Evolutionary conservation across 2,113 vertebrate genomes (phyloP).

Genomic region (Charadrius vociferus): DNA sequence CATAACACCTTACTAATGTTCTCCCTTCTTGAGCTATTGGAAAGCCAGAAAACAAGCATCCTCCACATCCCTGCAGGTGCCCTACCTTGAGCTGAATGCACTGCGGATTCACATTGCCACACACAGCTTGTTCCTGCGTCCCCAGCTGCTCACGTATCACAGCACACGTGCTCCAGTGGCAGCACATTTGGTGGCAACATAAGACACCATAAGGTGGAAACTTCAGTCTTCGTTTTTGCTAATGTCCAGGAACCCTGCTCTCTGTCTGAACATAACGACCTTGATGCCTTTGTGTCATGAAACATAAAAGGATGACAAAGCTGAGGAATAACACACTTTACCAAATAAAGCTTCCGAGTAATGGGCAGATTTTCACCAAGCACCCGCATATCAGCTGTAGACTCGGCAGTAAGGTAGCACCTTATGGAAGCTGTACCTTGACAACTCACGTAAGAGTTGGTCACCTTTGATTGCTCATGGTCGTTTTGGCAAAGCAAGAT

Average conservation of each 20-base stretch:
- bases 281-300: fast-evolving
- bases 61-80: not conserved
- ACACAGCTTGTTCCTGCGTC: fast-evolving
- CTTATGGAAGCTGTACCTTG: not conserved
- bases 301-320: not conserved
- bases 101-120: fast-evolving
- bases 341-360: not conserved
- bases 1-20: not conserved
- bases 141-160: not conserved
- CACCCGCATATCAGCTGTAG: fast-evolving
- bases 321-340: not conserved
- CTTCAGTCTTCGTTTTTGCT: not conserved
- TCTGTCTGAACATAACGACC: not conserved
- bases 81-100: not conserved
- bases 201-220: not conserved
- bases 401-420: not conserved
- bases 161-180: not conserved
- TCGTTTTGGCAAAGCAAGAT: not conserved
- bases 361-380: not conserved
- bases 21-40: not conserved
- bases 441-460: fast-evolving
- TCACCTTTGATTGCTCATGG: not conserved
- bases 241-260: not conserved
- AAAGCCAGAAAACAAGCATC: not conserved
- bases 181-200: not conserved